These are phyloP conservation scores for Planiliza haematocheilus DNA, from an alignment of 2,113 vertebrate species.

Conservation along the genomic window DNA sequence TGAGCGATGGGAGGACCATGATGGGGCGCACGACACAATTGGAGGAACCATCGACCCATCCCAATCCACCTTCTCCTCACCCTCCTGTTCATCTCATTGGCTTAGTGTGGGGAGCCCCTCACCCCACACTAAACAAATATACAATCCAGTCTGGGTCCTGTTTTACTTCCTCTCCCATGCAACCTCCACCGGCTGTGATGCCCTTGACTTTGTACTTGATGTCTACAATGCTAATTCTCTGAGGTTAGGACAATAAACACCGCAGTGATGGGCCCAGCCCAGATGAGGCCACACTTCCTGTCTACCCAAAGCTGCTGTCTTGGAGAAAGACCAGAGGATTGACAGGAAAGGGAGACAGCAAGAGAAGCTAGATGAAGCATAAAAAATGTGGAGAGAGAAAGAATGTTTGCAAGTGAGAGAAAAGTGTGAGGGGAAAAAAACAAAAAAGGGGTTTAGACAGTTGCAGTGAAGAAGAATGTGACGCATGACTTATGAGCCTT, in stretches of 20 bases:
- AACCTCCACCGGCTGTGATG: slow-evolving; percentile 47
- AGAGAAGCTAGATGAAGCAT: slow-evolving; percentile 32
- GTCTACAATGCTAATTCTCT: slow-evolving; percentile 73
- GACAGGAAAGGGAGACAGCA: slow-evolving; percentile 48
- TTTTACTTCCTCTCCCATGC: slow-evolving; percentile 61
- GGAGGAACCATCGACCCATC: slow-evolving; percentile 39
- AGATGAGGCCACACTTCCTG: slow-evolving; percentile 71
- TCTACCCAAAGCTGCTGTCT: slow-evolving; percentile 37
- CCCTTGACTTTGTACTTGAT: slow-evolving; percentile 70
- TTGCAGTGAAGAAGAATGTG: slow-evolving; percentile 18
- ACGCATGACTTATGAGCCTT: slow-evolving; percentile 3
- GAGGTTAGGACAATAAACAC: slow-evolving; percentile 83
- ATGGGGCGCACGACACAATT: slow-evolving; percentile 39
- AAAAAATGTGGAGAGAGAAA: slow-evolving; percentile 14
- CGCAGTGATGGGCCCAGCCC: slow-evolving; percentile 56
- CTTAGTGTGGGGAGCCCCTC: slow-evolving; percentile 41
- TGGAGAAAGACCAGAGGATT: slow-evolving; percentile 64
- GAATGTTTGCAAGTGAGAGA: neutral
- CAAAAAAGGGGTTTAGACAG: neutral
- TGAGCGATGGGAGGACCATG: neutral
- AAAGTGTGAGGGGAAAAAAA: slow-evolving; percentile 1
- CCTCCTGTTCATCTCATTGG: slow-evolving; percentile 15
- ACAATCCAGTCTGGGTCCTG: slow-evolving; percentile 60
- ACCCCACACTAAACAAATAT: slow-evolving; percentile 69
- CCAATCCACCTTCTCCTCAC: slow-evolving; percentile 4